phyloP scores from a whole-genome alignment of 2,797 vertebrate species.

The Tachyglossus aculeatus region DNA sequence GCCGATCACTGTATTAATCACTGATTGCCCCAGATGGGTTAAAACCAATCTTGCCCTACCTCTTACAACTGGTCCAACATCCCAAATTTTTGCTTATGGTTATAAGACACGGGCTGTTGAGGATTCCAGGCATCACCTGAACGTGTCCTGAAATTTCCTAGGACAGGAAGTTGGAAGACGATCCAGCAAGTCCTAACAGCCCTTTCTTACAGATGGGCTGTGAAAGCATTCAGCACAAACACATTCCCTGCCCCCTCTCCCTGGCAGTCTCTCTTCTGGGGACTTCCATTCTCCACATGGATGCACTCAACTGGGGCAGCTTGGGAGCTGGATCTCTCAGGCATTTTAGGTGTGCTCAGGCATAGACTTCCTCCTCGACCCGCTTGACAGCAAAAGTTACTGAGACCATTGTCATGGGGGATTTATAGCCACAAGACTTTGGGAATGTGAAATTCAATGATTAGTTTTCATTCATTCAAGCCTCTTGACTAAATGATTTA shows the following conservation, averaged over 20 bases:
- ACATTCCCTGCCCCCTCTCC: no score
- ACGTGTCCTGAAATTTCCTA: neutral
- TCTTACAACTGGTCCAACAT: neutral
- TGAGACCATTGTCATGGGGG: conserved; percentile 21
- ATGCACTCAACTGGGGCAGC: neutral
- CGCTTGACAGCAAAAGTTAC: conserved; percentile 38
- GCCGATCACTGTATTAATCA: no score
- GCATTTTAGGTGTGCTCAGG: neutral
- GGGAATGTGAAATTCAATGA: conserved; percentile 28
- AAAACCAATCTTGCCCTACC: neutral
- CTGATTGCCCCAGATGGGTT: neutral
- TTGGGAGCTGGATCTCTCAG: no score
- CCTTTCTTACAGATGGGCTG: neutral
- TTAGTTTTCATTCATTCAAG: conserved; percentile 49
- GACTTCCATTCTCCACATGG: neutral
- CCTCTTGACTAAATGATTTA: conserved; percentile 39
- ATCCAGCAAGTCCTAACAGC: neutral
- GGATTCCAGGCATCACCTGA: neutral
- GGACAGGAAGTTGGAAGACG: neutral
- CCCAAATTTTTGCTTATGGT: neutral
- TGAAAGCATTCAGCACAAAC: neutral
- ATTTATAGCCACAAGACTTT: conserved; percentile 30
- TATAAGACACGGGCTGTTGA: neutral
- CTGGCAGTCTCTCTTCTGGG: neutral
- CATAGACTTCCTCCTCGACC: neutral